Conservation (phyloP, 1,140 invertebrate species). For the Musca vetustissima region DNA sequence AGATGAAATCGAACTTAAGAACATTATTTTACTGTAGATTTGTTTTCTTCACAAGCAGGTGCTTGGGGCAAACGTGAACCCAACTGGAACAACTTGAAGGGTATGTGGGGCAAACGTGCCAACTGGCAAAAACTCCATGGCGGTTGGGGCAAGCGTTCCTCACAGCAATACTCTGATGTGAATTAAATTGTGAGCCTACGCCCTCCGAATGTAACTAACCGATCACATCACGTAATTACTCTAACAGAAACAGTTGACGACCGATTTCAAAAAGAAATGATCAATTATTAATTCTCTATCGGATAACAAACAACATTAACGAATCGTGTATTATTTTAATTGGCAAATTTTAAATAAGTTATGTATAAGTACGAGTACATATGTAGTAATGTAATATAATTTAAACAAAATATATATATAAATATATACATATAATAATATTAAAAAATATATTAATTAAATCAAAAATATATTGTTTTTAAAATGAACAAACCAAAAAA, state of each 20-base stretch:
- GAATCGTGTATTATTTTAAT: no score
- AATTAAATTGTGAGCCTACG: conserved; percentile 25
- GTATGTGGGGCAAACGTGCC: conserved; percentile 69
- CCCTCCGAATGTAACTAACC: no score
- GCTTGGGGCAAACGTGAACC: conserved; percentile 71
- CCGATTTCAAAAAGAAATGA: no score
- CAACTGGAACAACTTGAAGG: conserved; percentile 72
- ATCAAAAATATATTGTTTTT: background rate
- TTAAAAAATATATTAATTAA: background rate
- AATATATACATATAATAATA: background rate
- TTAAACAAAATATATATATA: background rate
- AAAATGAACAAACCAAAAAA: background rate
- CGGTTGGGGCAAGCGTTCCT: conserved; percentile 50
- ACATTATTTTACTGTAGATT: background rate
- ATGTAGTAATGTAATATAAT: conserved; percentile 1
- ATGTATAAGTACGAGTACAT: background rate
- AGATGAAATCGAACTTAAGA: background rate
- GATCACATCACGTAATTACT: no score
- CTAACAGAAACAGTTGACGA: no score
- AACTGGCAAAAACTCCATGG: conserved; percentile 41
- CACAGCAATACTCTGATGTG: conserved; percentile 5
- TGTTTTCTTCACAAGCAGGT: conserved; percentile 46
- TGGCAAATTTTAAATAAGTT: no score
- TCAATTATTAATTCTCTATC: no score
- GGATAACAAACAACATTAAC: no score